Conservation (phyloP, 2,888 invertebrate genomes). For the Pachycephus smyrnensis region DNA sequence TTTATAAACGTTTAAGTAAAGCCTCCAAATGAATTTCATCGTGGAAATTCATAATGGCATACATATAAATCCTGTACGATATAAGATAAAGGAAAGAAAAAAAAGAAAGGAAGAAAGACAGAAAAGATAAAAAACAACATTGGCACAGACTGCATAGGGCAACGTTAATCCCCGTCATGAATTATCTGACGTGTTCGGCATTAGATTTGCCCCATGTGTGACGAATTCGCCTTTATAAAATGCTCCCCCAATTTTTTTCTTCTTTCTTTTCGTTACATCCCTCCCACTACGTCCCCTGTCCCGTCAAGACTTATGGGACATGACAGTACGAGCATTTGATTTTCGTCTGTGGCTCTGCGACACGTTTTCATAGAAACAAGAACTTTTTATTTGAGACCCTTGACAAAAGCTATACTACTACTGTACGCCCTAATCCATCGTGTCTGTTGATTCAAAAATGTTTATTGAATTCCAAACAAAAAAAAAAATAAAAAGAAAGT, state of each 20-base stretch:
- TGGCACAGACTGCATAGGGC: neutral
- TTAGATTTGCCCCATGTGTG: constrained; percentile 4
- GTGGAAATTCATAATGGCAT: neutral
- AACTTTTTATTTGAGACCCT: neutral
- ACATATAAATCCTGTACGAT: neutral
- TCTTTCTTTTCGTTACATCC: neutral
- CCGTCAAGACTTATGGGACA: neutral
- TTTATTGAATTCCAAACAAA: neutral
- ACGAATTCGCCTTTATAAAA: neutral
- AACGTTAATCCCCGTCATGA: constrained; percentile 1
- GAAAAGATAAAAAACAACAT: neutral
- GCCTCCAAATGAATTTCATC: neutral
- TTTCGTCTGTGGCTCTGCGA: neutral
- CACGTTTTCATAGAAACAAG: neutral
- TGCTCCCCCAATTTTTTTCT: neutral
- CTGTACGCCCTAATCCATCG: neutral
- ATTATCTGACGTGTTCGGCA: constrained; percentile 6
- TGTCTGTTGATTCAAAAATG: neutral
- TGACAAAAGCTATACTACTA: neutral
- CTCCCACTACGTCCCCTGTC: neutral
- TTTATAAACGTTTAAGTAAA: neutral
- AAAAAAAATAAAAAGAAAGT: neutral
- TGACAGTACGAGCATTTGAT: neutral
- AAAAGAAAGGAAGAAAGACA: no score
- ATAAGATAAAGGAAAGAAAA: neutral